Evolutionary conservation across 2,113 vertebrate species (phyloP).

Genomic region (Geococcyx californianus): DNA sequence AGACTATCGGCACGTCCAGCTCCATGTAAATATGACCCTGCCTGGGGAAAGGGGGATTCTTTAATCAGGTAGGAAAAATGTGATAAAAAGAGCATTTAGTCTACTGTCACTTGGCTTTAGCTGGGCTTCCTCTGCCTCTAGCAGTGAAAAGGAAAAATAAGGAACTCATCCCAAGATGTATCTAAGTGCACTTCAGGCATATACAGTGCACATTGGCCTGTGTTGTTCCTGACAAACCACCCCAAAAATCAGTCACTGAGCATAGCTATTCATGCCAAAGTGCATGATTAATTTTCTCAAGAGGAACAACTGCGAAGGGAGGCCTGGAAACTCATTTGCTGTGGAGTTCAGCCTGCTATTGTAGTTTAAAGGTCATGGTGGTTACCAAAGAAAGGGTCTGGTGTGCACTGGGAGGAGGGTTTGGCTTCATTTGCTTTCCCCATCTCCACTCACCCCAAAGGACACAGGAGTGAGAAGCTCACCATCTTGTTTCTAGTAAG

Average conservation of each 20-base stretch:
- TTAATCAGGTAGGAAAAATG: background rate
- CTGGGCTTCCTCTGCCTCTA: background rate
- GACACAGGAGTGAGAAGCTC: background rate
- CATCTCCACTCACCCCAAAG: background rate
- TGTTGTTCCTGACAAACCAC: background rate
- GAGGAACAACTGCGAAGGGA: conserved; percentile 11
- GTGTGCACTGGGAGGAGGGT: accelerated
- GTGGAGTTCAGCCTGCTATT: background rate
- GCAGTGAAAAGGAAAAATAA: background rate
- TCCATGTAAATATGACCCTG: background rate
- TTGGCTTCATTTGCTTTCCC: background rate
- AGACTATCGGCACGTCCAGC: background rate
- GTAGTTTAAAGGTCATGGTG: background rate
- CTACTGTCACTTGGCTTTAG: background rate
- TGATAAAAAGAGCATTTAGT: background rate
- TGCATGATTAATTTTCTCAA: conserved; percentile 4
- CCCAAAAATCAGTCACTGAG: background rate
- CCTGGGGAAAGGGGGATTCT: background rate
- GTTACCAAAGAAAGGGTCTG: background rate
- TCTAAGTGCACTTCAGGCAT: background rate
- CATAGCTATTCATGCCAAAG: background rate
- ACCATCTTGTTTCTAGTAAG: background rate
- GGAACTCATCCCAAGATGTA: background rate
- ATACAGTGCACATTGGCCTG: background rate
- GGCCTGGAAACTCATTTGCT: conserved; percentile 5